Percentiles rank a stretch among this genome's conserved stretches.
Conservation (phyloP, 2,888 invertebrate species). For the Holacanthella duospinosa region DNA sequence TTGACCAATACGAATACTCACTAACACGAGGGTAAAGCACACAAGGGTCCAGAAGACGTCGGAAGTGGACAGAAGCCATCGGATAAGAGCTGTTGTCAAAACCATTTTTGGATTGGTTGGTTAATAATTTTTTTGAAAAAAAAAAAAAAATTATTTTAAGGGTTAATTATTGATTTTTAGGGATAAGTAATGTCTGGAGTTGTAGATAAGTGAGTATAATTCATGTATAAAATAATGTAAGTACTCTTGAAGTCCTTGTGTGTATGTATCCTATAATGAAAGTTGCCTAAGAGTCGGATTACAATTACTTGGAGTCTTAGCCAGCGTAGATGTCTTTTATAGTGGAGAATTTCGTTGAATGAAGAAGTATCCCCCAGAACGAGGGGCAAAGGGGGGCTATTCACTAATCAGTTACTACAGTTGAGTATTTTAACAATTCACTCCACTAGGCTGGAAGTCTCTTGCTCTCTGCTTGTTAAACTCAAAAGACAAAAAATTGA, state of each 20-base stretch:
- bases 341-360: conserved; percentile 11
- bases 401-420: too few species aligned
- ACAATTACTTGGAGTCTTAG: conserved; percentile 27
- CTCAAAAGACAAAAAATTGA: neutral
- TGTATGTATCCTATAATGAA: neutral
- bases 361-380: neutral
- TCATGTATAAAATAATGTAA: too few species aligned
- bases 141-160: neutral
- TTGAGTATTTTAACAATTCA: too few species aligned
- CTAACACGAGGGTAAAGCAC: conserved; percentile 20
- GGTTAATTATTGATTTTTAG: too few species aligned
- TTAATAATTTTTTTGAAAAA: neutral
- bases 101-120: conserved; percentile 13
- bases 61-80: conserved; percentile 12
- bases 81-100: conserved; percentile 7
- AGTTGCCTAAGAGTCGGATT: conserved; percentile 14
- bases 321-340: conserved; percentile 24
- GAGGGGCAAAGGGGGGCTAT: neutral
- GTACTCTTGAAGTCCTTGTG: neutral
- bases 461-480: too few species aligned
- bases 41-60: conserved; percentile 22
- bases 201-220: too few species aligned
- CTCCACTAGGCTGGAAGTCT: neutral
- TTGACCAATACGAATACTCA: conserved; percentile 22
- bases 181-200: too few species aligned